Evolutionary conservation across 2,888 invertebrate species (phyloP), one percentile per base, ranked within the genome.

Genomic region (Patella ulyssiponensis): DNA sequence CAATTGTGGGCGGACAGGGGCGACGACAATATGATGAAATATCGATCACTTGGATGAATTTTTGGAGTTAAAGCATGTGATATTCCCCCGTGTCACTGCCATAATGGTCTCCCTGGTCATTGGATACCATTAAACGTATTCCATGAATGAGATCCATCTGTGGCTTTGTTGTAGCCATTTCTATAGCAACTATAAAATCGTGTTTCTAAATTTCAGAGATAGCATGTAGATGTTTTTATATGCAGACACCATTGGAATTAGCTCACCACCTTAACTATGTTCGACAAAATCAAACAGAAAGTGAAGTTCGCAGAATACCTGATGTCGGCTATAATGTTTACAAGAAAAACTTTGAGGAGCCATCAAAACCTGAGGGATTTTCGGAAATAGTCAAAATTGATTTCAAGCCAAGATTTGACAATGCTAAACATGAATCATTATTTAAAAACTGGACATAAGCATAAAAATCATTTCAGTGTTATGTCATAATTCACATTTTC

Each of bases 241-340:
- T 91, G 84, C 85, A 87, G 73, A 90, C 90, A 15, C 83, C 88
- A 3, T 64, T 85, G 17, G 88, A 88, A 44, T 73, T 90, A 69
- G 87, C 89, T 33, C 85, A 89, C 70, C 91, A 91, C 79, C 80
- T 91, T 58, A 91, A 91, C 83, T 84, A 86, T 76, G 85, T 88
- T 33, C 83, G 91, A 33, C 89, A 89, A 82, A 90, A 85, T 74
- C 87, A 86, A 80, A 89, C 90, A 3, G 78, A 85, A 9, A 89
- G 90, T 7, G 74, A 84, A 58, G 85, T 87, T 5, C 80, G 90
- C 5, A 82, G 90, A 7, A 84, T 91, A n/a, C 90, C 91, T 7
- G 90, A 89, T 81, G 90, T 91, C 0, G 91, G 88, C 0, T 91
- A 88, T 80, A 86, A 89, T 78, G 86, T 90, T 51, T 91, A 84